Evolutionary conservation across 2,888 invertebrate genomes (phyloP), one percentile per base, ranked within the genome.

Genomic region (Drosophila helvetica): DNA sequence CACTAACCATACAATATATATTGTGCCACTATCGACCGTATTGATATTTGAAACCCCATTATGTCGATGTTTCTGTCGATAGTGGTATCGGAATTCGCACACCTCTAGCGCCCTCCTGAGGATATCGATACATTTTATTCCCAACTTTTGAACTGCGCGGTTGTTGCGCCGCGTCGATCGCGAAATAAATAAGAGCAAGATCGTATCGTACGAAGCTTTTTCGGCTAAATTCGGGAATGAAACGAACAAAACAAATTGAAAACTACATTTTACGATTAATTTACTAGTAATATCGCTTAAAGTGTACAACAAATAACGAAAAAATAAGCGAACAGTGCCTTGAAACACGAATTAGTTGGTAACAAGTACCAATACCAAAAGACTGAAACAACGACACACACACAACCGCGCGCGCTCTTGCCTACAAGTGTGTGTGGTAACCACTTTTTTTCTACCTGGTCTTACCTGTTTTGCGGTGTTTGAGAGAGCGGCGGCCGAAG

Each of bases 391-490:
- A 19, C 62, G 48, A 30, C 42, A 27, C 38, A 38, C 38, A 15
- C 30, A 43, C 62, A 50, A 45, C 57, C 66, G 61, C 73, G 61
- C 66, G 61, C 73, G 67, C 67, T 65, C 75, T 76, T 75, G 69
- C 48, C 70, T 80, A 74, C 72, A 67, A 56, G 76, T 76, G 66
- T 73, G 75, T 64, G 77, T 78, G 75, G 38, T 79, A 88, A 87
- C 90, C 82, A 89, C 89, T 90, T 89, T 90, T 90, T 80, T 77
- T 56, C 46, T 89, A 90, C 89, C 89, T 90, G 89, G 89, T 86
- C 73, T 89, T 90, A 90, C 90, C 90, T 89, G 90, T 89, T 90
- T 90, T 38, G 69, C 73, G 33, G 27, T 67, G 60, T 63, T 69
- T 71, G 76, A 74, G 75, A 66, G 73, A 43, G 59, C 65, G 48